Conservation (phyloP, 2,797 vertebrate species). For the Acipenser ruthenus region DNA sequence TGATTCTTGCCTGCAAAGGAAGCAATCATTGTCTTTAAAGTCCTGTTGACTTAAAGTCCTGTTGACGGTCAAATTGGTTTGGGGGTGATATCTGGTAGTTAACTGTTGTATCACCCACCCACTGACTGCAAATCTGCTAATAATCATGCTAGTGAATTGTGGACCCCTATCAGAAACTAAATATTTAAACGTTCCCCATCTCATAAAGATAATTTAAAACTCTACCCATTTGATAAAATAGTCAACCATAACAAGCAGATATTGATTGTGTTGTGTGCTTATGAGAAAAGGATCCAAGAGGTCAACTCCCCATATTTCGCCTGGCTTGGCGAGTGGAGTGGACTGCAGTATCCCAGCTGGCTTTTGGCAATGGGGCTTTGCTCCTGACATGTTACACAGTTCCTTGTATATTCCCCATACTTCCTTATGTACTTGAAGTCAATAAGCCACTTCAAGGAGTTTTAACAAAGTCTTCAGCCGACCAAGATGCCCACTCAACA, state of each 20-base stretch:
- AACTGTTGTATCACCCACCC: conserved; percentile 8
- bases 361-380: neutral
- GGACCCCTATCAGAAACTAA: conserved; percentile 14
- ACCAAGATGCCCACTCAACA: neutral
- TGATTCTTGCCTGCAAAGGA: no score
- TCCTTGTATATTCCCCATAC: neutral
- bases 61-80: no score
- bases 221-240: no score
- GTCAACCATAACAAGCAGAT: no score
- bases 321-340: neutral
- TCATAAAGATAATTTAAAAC: conserved; percentile 5
- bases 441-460: conserved; percentile 11
- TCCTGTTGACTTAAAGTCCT: no score
- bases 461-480: neutral
- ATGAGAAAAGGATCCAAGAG: conserved; percentile 2
- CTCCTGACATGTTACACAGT: conserved; percentile 1
- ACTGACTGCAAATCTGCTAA: neutral
- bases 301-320: neutral
- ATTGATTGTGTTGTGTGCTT: conserved; percentile 1
- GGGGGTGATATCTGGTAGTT: neutral
- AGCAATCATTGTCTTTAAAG: no score
- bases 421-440: conserved; percentile 1
- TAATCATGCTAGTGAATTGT: neutral
- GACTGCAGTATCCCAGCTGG: conserved; percentile 1
- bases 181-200: conserved; percentile 10